Evolutionary conservation across 2,113 vertebrate genomes (phyloP).

Genomic region (Melanocharis versteri): DNA sequence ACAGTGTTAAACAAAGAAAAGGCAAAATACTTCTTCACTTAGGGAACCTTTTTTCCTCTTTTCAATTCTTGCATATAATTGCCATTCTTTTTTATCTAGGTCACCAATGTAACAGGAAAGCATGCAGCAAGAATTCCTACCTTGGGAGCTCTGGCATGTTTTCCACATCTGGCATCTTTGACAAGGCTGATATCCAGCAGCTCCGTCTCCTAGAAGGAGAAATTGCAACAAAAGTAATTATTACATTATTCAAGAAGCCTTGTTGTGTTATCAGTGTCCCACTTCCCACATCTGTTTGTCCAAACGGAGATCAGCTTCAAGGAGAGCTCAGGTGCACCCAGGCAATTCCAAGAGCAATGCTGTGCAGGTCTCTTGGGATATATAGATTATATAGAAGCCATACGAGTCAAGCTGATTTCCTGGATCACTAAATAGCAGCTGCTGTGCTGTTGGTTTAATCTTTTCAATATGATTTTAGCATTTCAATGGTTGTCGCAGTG

Average conservation of each 20-base stretch:
- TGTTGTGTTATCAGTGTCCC: background rate
- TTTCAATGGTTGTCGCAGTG: background rate
- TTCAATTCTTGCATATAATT: background rate
- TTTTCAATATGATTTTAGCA: background rate
- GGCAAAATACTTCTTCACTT: background rate
- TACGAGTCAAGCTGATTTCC: background rate
- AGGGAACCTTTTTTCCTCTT: background rate
- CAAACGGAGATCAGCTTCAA: background rate
- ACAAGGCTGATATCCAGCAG: slow-evolving; percentile 83
- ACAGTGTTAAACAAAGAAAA: background rate
- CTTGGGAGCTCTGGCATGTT: slow-evolving; percentile 83
- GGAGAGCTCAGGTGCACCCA: background rate
- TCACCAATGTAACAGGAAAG: background rate
- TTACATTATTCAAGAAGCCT: background rate
- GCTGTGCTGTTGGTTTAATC: background rate
- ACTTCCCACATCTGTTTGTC: background rate
- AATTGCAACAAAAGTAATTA: background rate
- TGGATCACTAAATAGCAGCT: background rate
- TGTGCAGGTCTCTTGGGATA: background rate
- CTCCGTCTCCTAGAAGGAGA: slow-evolving; percentile 81
- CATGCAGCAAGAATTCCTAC: slow-evolving; percentile 62
- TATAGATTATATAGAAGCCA: background rate
- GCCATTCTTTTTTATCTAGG: background rate
- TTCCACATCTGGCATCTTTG: slow-evolving; percentile 86
- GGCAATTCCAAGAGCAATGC: background rate